Conservation (phyloP, 2,113 vertebrate species). For the Oncorhynchus kisutch region DNA sequence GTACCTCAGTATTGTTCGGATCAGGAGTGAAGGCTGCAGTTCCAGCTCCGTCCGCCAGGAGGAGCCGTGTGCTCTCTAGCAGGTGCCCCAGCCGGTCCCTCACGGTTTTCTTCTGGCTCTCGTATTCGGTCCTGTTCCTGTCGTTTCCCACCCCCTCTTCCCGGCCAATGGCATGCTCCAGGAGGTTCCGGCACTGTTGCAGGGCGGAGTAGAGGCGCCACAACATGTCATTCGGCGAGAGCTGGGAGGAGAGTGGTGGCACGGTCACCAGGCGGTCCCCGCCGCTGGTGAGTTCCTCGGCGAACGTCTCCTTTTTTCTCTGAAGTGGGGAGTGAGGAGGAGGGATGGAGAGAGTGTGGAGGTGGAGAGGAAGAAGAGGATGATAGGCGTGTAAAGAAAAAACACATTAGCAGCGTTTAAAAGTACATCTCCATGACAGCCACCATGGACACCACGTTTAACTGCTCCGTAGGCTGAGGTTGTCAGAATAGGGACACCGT, state of each 20-base stretch:
- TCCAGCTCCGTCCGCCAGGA: constrained; percentile 54
- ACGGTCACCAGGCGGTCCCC: constrained; percentile 60
- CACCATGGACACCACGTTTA: too few species aligned
- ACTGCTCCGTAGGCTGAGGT: too few species aligned
- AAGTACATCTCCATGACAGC: too few species aligned
- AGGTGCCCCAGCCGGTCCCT: constrained; percentile 59
- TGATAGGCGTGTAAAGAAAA: background rate
- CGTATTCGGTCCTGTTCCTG: constrained; percentile 54
- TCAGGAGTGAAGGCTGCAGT: constrained; percentile 34
- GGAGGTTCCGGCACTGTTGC: constrained; percentile 58
- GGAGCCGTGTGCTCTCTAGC: constrained; percentile 48
- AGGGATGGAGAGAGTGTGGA: constrained; percentile 5
- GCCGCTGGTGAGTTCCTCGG: constrained; percentile 15
- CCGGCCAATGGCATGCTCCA: constrained; percentile 63
- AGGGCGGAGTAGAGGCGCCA: constrained; percentile 68
- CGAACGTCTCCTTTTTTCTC: constrained; percentile 61
- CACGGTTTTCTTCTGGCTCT: constrained; percentile 56
- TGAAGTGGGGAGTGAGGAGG: constrained; percentile 26
- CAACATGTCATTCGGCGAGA: constrained; percentile 61
- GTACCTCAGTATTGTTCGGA: constrained; percentile 52
- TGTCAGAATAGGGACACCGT: too few species aligned
- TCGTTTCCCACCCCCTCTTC: constrained; percentile 59
- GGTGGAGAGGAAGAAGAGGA: background rate
- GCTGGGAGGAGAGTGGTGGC: constrained; percentile 56
- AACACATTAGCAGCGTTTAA: background rate